A percentile compares a stretch with the other conserved stretches of the same genome.
Evolutionary conservation across 2,113 vertebrate genomes (phyloP).

Genomic region (Morone saxatilis): DNA sequence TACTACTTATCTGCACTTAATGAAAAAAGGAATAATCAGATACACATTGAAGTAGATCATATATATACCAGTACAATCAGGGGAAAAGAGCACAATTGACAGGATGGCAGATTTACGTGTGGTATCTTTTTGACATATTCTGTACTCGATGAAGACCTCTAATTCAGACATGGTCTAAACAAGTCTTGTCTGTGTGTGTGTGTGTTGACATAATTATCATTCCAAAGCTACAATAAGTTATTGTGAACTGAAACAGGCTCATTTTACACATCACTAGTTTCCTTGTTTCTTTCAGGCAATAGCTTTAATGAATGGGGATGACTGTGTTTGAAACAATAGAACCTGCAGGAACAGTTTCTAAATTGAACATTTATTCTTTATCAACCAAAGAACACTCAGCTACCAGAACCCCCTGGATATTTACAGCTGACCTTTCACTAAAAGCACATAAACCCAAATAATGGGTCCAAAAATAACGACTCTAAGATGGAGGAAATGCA

Average conservation of each 20-base stretch:
- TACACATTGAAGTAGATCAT: neutral
- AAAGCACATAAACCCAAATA: neutral
- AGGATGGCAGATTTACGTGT: neutral
- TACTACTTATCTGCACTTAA: neutral
- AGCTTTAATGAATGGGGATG: constrained; percentile 29
- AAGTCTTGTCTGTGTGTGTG: neutral
- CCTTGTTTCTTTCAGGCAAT: constrained; percentile 24
- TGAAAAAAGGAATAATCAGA: neutral
- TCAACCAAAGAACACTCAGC: neutral
- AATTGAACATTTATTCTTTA: constrained; percentile 10
- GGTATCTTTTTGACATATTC: neutral
- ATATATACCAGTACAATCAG: neutral
- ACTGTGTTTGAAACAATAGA: constrained; percentile 21
- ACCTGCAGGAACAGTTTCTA: constrained; percentile 3
- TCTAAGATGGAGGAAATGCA: neutral
- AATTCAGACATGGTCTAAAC: neutral
- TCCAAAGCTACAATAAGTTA: constrained; percentile 33
- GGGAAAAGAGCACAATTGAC: neutral
- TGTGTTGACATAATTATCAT: constrained; percentile 35
- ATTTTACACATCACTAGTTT: constrained; percentile 44
- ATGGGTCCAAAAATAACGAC: neutral
- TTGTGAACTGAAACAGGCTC: constrained; percentile 34
- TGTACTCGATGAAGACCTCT: neutral
- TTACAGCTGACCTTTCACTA: neutral
- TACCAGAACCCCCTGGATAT: neutral